Evolutionary conservation across 1,140 invertebrate species (phyloP), one percentile per base, ranked within the genome.

Genomic region (Epicauta chinensis): DNA sequence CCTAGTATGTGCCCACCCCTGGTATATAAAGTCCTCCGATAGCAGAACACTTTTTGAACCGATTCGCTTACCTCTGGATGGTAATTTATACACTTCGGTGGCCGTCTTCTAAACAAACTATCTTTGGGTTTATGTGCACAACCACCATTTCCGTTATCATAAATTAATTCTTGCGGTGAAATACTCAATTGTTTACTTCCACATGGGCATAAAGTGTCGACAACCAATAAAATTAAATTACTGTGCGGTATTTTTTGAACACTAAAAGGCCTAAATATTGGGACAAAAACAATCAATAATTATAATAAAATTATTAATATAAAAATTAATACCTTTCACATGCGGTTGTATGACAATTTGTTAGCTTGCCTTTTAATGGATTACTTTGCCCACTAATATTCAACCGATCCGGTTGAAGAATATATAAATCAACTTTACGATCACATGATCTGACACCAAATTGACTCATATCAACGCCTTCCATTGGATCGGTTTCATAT

Each of bases 181-280:
- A 91, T 88, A 65, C 86, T 88, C 35, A 90, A 73, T 63, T 87
- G 83, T 68, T 90, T 91, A 58, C 81, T 86, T 17, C 87, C 87
- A 70, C 91, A 95, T 29, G 89, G 88, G 73, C 91, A 94, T 47
- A 89, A 69, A 0, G 89, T 93, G 67, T 93, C 89, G 40, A 93
- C 89, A 34, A 93, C 91, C 16, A 94, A 73, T 45, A 94, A 72
- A 43, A 95, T 90, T 38, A 95, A 72, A 75, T 95, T 95, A 60
- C 91, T 93, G 65, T 91, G 86, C 32, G 84, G 89, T 59, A 94
- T 91, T 73, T 91, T 91, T 65, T 94, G 91, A 9, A 93, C 90
- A 70, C 91, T 93, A 72, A 94, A 95, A 10, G 89, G 89, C 58
- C 89, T 91, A 71, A 35, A 61, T 55, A 35, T 40, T 23, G 16